Percentiles rank a stretch among this genome's conserved stretches.
These are phyloP conservation scores for Pollimyrus isidori DNA, from an alignment of 2,113 vertebrate species.

Conservation along the genomic window DNA sequence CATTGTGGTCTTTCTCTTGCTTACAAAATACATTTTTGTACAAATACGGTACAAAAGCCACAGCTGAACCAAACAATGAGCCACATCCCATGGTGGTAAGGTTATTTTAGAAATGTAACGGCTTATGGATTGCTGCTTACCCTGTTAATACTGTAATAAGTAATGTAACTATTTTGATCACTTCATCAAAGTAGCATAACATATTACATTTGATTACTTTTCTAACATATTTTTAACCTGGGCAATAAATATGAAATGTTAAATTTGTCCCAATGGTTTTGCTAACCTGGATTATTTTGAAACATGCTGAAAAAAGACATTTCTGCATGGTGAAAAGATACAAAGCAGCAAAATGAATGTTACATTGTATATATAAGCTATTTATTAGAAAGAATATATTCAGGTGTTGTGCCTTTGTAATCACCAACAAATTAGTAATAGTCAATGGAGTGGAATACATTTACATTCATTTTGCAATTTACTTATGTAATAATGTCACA, in stretches of 20 bases:
- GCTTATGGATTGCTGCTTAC: background rate
- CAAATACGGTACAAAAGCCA: background rate
- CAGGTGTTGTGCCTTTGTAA: background rate
- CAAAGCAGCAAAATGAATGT: background rate
- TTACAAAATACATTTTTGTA: background rate
- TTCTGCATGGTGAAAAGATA: background rate
- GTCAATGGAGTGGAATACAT: background rate
- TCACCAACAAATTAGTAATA: background rate
- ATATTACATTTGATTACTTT: background rate
- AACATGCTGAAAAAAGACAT: background rate
- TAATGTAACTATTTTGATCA: background rate
- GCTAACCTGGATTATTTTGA: background rate
- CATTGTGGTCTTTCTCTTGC: background rate
- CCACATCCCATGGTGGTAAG: background rate
- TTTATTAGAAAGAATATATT: background rate
- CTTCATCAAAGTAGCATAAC: background rate
- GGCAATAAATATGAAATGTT: background rate
- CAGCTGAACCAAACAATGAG: background rate
- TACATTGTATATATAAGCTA: background rate
- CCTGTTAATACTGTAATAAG: background rate
- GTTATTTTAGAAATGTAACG: background rate
- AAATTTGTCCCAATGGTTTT: background rate
- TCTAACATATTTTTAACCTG: background rate
- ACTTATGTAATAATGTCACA: background rate
- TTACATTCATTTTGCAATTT: background rate